Base-by-base conservation (phyloP, 1,140 invertebrate species). In the Diabrotica virgifera region DNA sequence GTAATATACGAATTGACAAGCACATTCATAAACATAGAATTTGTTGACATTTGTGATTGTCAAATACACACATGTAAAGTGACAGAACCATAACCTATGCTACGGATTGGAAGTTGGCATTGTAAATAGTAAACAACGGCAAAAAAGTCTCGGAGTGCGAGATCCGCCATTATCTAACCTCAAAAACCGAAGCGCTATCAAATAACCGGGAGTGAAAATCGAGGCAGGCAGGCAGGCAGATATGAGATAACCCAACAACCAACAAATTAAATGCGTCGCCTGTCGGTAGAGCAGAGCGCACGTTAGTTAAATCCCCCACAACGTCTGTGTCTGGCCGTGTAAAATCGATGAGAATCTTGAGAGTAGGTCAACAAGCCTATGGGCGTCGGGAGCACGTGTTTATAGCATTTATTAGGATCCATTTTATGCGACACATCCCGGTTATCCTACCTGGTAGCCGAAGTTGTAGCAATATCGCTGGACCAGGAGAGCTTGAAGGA, bases 401-500 rank as follows among this genome's bases (percentile, higher is more conserved):
- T 14, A 6, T 13, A 13, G 35, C 24, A 10, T 46, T 46, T 36
- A n/a, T 13, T 38, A 50, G 51, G 57, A 8, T 5, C 24, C 13
- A 24, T 12, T 38, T 55, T 52, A 51, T 51, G 36, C 35, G 51
- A 37, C 57, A 54, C 40, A n/a, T 37, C 36, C 50, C 38, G 11
- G 36, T 24, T 36, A 53, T 36, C 63, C 56, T 60, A 66, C 66
- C 67, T 70, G 72, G 52, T 62, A 62, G 24, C 51, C 58, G 62
- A 55, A 36, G 57, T 58, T 53, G 56, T 55, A 60, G 40, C 52
- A 70, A 63, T 65, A 69, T 55, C 71, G 69, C 64, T 73, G 67
- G 62, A 75, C 70, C 58, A 78, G 73, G 14, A 78, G 68, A 63
- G 77, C 71, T 64, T 74, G 71, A 60, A 78, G 70, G 59, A 77